A percentile compares a stretch with the other conserved stretches of the same genome.
These are phyloP conservation scores for Leucozona laternaria DNA, from an alignment of 2,888 invertebrate genomes.

Conservation along the genomic window DNA sequence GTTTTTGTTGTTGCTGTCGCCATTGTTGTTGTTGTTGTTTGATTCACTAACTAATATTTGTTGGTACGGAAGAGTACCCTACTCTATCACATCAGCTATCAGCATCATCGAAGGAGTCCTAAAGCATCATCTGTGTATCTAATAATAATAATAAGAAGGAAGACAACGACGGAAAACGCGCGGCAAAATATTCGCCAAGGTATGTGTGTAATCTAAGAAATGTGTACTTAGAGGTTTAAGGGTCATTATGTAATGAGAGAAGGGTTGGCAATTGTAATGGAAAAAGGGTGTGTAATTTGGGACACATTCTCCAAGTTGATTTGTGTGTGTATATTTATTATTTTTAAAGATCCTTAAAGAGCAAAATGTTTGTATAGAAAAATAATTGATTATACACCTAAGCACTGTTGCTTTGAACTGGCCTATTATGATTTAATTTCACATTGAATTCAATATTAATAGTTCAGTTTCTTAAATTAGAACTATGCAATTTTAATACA, in stretches of 20 bases:
- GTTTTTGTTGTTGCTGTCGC: not conserved
- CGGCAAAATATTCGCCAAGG: conserved; percentile 72
- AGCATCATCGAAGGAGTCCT: conserved; percentile 37
- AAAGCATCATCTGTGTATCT: conserved; percentile 64
- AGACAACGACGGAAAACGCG: conserved; percentile 58
- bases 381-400: not conserved
- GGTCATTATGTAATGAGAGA: conserved; percentile 56
- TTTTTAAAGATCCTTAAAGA: not conserved
- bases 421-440: no score
- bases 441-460: no score
- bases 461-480: no score
- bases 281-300: conserved; percentile 61
- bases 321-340: not conserved
- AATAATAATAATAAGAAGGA: conserved; percentile 7
- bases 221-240: conserved; percentile 51
- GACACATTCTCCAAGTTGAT: not conserved
- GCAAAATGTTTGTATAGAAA: not conserved
- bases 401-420: not conserved
- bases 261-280: conserved; percentile 31
- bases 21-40: conserved; percentile 20
- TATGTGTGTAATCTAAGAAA: conserved; percentile 54
- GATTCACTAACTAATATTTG: conserved; percentile 50
- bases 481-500: no score
- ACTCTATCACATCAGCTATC: conserved; percentile 17
- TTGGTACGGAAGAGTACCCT: conserved; percentile 2